These are phyloP conservation scores for Drosophila paranaensis DNA, from an alignment of 2,888 invertebrate species.

Conservation along the genomic window DNA sequence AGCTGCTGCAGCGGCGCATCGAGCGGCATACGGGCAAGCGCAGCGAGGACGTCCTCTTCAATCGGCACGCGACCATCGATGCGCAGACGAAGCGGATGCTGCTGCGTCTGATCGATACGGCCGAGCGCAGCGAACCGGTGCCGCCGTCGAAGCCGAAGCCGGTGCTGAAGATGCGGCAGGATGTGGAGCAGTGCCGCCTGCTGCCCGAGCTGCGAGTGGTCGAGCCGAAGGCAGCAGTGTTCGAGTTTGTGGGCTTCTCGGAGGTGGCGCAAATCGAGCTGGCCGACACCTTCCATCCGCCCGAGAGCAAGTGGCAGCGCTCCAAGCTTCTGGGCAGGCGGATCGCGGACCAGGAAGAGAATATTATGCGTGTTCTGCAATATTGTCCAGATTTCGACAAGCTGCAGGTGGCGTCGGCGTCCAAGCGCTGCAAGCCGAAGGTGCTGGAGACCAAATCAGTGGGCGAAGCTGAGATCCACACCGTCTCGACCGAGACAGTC, in stretches of 20 bases:
- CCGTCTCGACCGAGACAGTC: constrained; percentile 13
- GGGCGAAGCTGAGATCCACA: constrained; percentile 16
- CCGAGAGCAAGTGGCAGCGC: constrained; percentile 50
- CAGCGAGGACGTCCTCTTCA: constrained; percentile 71
- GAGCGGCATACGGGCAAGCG: constrained; percentile 61
- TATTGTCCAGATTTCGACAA: constrained; percentile 66
- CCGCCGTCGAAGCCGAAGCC: neutral
- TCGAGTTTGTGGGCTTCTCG: constrained; percentile 61
- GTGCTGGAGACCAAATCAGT: neutral
- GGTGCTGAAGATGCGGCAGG: constrained; percentile 30
- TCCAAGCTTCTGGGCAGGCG: constrained; percentile 56
- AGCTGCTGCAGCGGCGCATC: constrained; percentile 58
- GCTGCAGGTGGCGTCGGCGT: constrained; percentile 57
- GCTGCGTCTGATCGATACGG: constrained; percentile 68
- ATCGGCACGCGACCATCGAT: constrained; percentile 72
- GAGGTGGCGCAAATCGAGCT: constrained; percentile 42
- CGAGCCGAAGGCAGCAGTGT: constrained; percentile 4
- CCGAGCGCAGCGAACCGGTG: constrained; percentile 53
- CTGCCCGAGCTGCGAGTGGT: constrained; percentile 37
- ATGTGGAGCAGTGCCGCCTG: constrained; percentile 29
- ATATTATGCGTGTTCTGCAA: constrained; percentile 61
- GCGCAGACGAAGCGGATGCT: constrained; percentile 70
- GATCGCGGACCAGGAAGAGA: constrained; percentile 38
- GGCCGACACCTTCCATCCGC: neutral
- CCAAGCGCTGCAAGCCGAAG: neutral